Evolutionary conservation across 2,797 vertebrate species (phyloP), one percentile per base, ranked within the genome.

Genomic region (Mus minutoides): DNA sequence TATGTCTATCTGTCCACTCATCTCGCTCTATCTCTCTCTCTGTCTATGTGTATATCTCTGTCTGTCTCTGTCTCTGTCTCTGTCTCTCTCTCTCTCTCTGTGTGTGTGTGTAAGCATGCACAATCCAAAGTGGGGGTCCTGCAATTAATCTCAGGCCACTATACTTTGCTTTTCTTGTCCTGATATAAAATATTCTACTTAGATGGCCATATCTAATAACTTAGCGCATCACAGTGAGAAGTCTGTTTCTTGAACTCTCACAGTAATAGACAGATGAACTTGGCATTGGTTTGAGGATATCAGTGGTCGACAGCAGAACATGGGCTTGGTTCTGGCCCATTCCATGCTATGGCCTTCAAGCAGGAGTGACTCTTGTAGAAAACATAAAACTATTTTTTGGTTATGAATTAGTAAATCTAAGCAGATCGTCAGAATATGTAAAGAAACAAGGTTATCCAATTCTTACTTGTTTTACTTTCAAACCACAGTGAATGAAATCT

Each of bases 301-400:
- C 91, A 82, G 29, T 88, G 88, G 92, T 62, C 46, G 19, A 90
- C 76, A 91, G n/a, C 73, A 94, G 84, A 78, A 89, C 89, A 93
- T 26, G 12, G 71, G 90, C 84, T 87, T n/a, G 80, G 62, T 52
- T 64, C 37, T 85, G 67, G 13, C 34, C 43, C 24, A 40, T 85
- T 93, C 26, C 49, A 43, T 22, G 6, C 76, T n/a, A 5, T 34
- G 75, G 73, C 76, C 86, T 94, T 96, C 54, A 37, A 67, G 71
- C 60, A 26, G 83, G 76, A 90, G 16, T 82, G 24, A 82, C 29
- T 91, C 60, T 52, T 40, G 83, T 67, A 60, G 69, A 49, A 96
- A 96, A 92, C 78, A 71, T 87, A 95, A 95, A 92, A 92, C 62
- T 80, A 58, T 56, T 40, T 40, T 91, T 93, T 60, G 64, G 69